phyloP scores from a whole-genome alignment of 2,797 vertebrate species.

The Sebastes vulpes region DNA sequence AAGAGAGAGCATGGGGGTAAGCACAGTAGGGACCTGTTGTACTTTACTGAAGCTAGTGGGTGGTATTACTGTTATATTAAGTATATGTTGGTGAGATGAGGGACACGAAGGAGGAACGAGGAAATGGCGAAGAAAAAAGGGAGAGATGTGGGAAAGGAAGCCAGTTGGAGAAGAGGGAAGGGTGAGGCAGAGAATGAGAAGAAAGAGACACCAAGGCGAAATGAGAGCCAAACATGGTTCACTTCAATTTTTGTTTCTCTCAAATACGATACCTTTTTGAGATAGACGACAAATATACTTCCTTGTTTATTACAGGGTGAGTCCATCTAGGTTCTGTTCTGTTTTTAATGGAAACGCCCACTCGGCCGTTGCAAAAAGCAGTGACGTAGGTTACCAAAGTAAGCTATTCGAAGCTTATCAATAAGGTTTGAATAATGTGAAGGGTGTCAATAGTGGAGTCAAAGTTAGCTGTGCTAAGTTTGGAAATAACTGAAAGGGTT shows the following conservation, averaged over 20 bases:
- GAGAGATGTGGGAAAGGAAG: background rate
- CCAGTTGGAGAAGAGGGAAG: too few species aligned
- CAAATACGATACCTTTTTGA: background rate
- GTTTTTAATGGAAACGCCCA: too few species aligned
- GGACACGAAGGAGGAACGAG: background rate
- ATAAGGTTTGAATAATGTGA: too few species aligned
- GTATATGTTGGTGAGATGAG: background rate
- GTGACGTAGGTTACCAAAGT: too few species aligned
- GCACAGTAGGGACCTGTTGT: background rate
- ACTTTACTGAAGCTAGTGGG: background rate
- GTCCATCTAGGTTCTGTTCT: too few species aligned
- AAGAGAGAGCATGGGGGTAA: constrained; percentile 8
- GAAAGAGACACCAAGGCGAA: background rate
- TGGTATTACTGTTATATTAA: background rate
- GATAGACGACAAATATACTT: background rate
- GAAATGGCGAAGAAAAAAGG: background rate
- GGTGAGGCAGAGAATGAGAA: background rate
- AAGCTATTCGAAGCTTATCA: too few species aligned
- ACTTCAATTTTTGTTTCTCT: background rate
- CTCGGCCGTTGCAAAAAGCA: too few species aligned
- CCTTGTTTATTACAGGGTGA: background rate
- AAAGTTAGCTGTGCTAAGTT: too few species aligned
- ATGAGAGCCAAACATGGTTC: background rate
- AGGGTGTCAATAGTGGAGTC: too few species aligned
- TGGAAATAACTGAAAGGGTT: too few species aligned